These are phyloP conservation scores for Cyprinodon tularosa DNA, from an alignment of 2,113 vertebrate species.

Conservation along the genomic window DNA sequence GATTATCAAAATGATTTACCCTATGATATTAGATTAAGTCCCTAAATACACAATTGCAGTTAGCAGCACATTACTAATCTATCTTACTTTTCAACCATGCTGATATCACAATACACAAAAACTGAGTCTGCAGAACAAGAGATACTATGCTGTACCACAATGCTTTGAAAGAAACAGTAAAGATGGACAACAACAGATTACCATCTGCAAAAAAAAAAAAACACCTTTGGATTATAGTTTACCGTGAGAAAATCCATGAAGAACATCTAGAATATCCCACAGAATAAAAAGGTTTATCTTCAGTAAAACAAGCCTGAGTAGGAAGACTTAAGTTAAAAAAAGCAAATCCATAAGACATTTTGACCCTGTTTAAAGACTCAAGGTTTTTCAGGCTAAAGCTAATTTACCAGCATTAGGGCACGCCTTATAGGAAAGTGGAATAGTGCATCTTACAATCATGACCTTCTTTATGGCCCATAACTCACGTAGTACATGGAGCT, in stretches of 20 bases:
- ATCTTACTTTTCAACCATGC: too few relatives aligned
- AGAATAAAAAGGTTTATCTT: not conserved
- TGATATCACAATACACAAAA: too few relatives aligned
- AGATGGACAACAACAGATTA: not conserved
- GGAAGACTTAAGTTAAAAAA: not conserved
- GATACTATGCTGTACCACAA: too few relatives aligned
- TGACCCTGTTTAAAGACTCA: not conserved
- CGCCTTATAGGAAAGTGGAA: not conserved
- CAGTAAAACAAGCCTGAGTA: not conserved
- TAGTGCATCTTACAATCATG: not conserved
- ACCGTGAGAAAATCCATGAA: not conserved
- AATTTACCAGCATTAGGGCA: not conserved
- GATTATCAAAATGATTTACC: too few relatives aligned
- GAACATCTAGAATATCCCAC: not conserved
- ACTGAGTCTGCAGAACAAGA: too few relatives aligned
- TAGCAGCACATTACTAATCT: too few relatives aligned
- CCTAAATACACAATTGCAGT: too few relatives aligned
- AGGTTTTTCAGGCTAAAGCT: not conserved
- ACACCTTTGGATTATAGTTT: not conserved
- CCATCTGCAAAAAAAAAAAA: not conserved
- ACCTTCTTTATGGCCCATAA: not conserved
- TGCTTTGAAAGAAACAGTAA: not conserved
- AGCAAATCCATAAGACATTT: not conserved
- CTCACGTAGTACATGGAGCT: not conserved
- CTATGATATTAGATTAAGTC: too few relatives aligned